Percentiles rank a stretch among this genome's conserved stretches.
Evolutionary conservation across 2,113 vertebrate genomes (phyloP).

Genomic region (Lophura nycthemera): DNA sequence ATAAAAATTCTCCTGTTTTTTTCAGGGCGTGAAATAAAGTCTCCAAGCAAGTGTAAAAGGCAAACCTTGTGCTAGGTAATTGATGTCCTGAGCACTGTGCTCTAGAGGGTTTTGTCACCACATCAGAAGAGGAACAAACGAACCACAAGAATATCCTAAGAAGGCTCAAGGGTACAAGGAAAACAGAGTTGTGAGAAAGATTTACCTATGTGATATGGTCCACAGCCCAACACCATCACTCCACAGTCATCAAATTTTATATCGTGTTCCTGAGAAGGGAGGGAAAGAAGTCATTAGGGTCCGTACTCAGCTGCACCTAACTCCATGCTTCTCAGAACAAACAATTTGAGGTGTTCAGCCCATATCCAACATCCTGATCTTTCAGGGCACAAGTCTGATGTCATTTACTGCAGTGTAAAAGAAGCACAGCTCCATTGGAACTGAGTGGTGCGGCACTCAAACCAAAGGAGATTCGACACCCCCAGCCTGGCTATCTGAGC

Average conservation of each 20-base stretch:
- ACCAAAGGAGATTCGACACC: neutral
- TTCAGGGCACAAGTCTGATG: neutral
- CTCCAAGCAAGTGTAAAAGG: slow-evolving; percentile 11
- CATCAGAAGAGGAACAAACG: neutral
- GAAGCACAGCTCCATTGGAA: neutral
- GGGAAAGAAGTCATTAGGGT: neutral
- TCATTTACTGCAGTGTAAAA: neutral
- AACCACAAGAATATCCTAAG: neutral
- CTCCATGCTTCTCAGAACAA: neutral
- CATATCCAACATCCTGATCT: neutral
- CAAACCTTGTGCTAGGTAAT: neutral
- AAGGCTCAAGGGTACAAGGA: neutral
- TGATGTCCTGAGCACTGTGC: neutral
- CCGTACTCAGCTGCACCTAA: neutral
- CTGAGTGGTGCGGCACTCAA: neutral
- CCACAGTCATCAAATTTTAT: slow-evolving; percentile 90
- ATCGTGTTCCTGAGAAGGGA: slow-evolving; percentile 87
- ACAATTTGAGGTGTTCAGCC: neutral
- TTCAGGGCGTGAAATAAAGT: neutral
- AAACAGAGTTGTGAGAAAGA: slow-evolving; percentile 15
- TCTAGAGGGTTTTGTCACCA: neutral
- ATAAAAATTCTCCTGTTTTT: neutral
- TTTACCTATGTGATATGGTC: slow-evolving; percentile 96
- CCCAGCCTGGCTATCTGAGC: neutral
- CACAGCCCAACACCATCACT: slow-evolving; percentile 95